Evolutionary conservation across 2,888 invertebrate species (phyloP), one percentile per base, ranked within the genome.

Genomic region (Aporophyla lueneburgensis): DNA sequence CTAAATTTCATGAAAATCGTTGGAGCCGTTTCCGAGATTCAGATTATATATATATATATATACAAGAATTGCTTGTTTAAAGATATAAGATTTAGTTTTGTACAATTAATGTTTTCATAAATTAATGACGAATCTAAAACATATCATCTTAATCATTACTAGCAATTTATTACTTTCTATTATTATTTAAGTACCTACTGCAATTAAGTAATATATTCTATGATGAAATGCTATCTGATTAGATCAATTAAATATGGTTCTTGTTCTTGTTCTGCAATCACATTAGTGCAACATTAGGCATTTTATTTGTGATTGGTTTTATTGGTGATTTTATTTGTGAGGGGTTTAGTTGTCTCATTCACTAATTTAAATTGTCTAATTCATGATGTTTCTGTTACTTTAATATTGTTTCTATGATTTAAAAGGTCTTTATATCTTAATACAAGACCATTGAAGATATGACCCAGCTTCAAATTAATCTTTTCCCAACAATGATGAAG

Each of bases 181-280:
- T 58, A 33, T 43, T 59, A 58, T 33, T 33, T 53, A 7, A 62
- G 49, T 62, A 51, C 43, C 27, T 40, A 40, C 7, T 40, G 24
- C 12, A 63, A 56, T 62, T 21, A 74, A 43, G 3, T 51, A 65
- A 65, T 73, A 16, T 65, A 51, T 27, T 74, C 19, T 51, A 58
- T 49, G 24, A 74, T 51, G 27, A 51, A 51, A 74, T 33, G 14
- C 51, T 43, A 14, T 19, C 21, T 68, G 19, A 46, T 16, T 3
- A 33, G 19, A 71, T 33, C 5, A 56, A 56, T 72, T 43, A 46
- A 56, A 33, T 46, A 70, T 56, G 9, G 33, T 43, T 9, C n/a
- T n/a, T 62, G 67, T 24, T 40, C n/a, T 40, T 71, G 21, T 24
- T 73, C 16, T 56, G 12, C n/a, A 7, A 33, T 16, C 49, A 33